These are phyloP conservation scores for Cloeon dipterum DNA, from an alignment of 2,888 invertebrate genomes.

Conservation along the genomic window DNA sequence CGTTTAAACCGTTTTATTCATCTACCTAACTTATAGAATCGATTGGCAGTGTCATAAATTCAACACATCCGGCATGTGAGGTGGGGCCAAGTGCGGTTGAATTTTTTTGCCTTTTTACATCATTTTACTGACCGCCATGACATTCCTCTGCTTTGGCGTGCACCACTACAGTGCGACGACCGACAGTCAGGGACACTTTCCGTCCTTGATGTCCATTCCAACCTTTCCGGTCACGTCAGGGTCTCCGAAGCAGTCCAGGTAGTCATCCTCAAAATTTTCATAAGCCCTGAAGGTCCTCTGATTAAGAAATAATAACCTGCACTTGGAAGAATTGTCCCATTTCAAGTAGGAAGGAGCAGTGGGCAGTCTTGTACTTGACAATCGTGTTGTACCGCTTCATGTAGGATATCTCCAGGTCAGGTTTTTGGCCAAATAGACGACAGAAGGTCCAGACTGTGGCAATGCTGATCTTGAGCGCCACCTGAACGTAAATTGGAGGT, in stretches of 20 bases:
- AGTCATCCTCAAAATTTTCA: conserved; percentile 42
- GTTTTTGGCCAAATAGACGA: conserved; percentile 33
- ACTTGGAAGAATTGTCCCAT: conserved; percentile 95
- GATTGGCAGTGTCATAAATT: too few relatives aligned
- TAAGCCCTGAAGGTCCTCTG: background rate
- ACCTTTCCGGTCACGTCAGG: conserved; percentile 66
- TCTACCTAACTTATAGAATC: too few relatives aligned
- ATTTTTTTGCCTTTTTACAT: too few relatives aligned
- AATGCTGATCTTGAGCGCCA: conserved; percentile 42
- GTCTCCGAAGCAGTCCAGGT: conserved; percentile 77
- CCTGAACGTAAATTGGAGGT: conserved; percentile 16
- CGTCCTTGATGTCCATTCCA: conserved; percentile 82
- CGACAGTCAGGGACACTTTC: conserved; percentile 89
- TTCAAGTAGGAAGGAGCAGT: conserved; percentile 80
- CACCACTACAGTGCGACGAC: conserved; percentile 70
- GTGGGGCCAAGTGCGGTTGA: too few relatives aligned
- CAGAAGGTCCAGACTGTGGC: conserved; percentile 60
- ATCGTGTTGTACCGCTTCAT: conserved; percentile 73
- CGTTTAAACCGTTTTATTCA: too few relatives aligned
- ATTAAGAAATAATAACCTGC: conserved; percentile 30
- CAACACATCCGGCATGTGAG: too few relatives aligned
- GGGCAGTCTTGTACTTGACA: conserved; percentile 78
- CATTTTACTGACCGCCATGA: conserved; percentile 48
- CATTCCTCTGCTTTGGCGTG: conserved; percentile 38
- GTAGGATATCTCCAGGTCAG: conserved; percentile 43